Percentiles rank a stretch among this genome's conserved stretches.
Evolutionary conservation across 2,888 invertebrate species (phyloP).

Genomic region (Lepidocyrtoides sp.): DNA sequence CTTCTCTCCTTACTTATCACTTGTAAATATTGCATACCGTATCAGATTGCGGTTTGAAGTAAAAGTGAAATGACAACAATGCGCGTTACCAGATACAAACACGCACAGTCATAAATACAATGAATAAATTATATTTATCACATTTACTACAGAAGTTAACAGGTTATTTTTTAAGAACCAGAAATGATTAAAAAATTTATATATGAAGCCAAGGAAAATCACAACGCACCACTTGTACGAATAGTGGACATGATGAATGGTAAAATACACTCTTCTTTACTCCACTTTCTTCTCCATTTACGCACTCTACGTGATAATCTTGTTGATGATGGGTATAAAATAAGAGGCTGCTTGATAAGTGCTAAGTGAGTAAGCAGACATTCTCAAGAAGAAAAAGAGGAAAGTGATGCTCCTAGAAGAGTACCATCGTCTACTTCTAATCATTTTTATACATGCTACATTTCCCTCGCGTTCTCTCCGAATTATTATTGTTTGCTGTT

Average conservation of each 20-base stretch:
- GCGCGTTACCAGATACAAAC: not conserved
- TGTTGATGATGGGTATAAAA: slow-evolving; percentile 11
- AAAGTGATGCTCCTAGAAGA: not conserved
- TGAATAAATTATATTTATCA: too few species aligned
- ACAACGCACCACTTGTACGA: not conserved
- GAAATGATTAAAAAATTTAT: not conserved
- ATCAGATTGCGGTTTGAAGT: too few species aligned
- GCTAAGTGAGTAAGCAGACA: not conserved
- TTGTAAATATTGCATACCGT: not conserved
- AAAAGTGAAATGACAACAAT: not conserved
- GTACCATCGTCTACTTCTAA: not conserved
- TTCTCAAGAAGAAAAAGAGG: not conserved
- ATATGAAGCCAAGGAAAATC: not conserved
- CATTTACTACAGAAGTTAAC: not conserved
- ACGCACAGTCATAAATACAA: too few species aligned
- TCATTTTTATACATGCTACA: not conserved
- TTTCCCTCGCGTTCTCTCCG: not conserved
- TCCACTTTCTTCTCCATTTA: slow-evolving; percentile 40
- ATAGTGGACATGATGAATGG: not conserved
- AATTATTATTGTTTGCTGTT: slow-evolving; percentile 17
- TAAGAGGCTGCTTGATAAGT: too few species aligned
- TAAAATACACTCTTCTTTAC: not conserved
- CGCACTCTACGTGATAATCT: slow-evolving; percentile 31
- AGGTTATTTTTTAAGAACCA: not conserved
- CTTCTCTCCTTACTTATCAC: not conserved